Conservation (phyloP, 2,113 vertebrate species). For the Anseranas semipalmata region DNA sequence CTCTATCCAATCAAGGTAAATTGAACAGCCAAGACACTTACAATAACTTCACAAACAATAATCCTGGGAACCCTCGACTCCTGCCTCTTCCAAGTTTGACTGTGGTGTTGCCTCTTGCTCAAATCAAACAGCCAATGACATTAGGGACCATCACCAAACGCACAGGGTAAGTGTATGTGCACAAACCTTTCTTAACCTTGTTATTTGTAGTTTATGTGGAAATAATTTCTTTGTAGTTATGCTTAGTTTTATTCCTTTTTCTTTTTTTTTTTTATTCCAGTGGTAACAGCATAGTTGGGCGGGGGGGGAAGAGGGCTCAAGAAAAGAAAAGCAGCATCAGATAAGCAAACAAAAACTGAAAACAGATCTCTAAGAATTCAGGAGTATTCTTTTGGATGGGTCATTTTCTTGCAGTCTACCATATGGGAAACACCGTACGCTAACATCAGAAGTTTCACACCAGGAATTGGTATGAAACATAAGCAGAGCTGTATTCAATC, state of each 20-base stretch:
- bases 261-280: not conserved
- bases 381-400: not conserved
- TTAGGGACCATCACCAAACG: slow-evolving; percentile 97
- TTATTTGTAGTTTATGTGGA: not conserved
- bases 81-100: slow-evolving; percentile 91
- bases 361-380: not conserved
- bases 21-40: slow-evolving; percentile 94
- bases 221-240: not conserved
- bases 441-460: not conserved
- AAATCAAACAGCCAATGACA: slow-evolving; percentile 98
- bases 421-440: not conserved
- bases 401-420: not conserved
- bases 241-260: not conserved
- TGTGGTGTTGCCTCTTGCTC: slow-evolving; percentile 90
- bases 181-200: not conserved
- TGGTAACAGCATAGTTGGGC: not conserved
- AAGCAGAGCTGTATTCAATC: slow-evolving; percentile 36
- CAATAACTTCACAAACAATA: slow-evolving; percentile 97
- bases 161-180: slow-evolving; percentile 85
- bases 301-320: not conserved
- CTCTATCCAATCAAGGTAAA: slow-evolving; percentile 73
- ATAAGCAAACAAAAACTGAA: slow-evolving; percentile 31
- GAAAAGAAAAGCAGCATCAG: slow-evolving; percentile 5
- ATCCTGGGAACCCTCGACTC: slow-evolving; percentile 92
- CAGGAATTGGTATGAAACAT: not conserved